Percentiles rank a stretch among this genome's conserved stretches.
Evolutionary conservation across 2,888 invertebrate genomes (phyloP).

Genomic region (Stenurella melanura): DNA sequence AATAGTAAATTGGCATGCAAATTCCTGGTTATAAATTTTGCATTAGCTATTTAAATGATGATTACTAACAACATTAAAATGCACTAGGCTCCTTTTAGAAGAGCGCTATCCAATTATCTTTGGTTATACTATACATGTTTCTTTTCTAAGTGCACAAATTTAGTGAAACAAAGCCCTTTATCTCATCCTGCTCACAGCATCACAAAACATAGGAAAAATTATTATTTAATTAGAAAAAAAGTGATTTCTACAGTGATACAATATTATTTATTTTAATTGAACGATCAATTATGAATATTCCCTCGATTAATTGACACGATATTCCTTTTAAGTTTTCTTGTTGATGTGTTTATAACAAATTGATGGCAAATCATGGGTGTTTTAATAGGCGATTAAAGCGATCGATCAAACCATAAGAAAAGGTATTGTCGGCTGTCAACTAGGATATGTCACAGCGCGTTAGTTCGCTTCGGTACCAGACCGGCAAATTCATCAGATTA

Average conservation of each 20-base stretch:
- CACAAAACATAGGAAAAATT: background rate
- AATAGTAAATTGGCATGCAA: too few relatives aligned
- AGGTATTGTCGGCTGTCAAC: constrained; percentile 58
- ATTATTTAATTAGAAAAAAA: constrained; percentile 24
- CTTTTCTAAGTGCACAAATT: background rate
- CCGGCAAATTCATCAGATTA: constrained; percentile 53
- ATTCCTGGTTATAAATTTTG: too few relatives aligned
- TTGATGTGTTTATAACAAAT: constrained; percentile 44
- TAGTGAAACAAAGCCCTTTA: background rate
- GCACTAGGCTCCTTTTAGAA: too few relatives aligned
- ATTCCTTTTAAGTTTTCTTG: constrained; percentile 45
- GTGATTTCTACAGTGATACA: constrained; percentile 4
- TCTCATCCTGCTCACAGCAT: background rate
- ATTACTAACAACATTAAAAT: too few relatives aligned
- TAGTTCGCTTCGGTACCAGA: constrained; percentile 47
- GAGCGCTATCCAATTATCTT: too few relatives aligned
- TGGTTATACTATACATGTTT: too few relatives aligned
- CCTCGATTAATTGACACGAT: constrained; percentile 61
- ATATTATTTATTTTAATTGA: constrained; percentile 39
- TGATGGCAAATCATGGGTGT: constrained; percentile 51
- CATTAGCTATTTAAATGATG: too few relatives aligned
- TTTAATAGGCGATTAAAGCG: constrained; percentile 54
- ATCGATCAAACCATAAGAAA: constrained; percentile 55
- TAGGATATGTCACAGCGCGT: constrained; percentile 56
- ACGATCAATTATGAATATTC: constrained; percentile 47